These are phyloP conservation scores for Lepeophtheirus nordmannii DNA, from an alignment of 2,888 invertebrate species.

Conservation along the genomic window DNA sequence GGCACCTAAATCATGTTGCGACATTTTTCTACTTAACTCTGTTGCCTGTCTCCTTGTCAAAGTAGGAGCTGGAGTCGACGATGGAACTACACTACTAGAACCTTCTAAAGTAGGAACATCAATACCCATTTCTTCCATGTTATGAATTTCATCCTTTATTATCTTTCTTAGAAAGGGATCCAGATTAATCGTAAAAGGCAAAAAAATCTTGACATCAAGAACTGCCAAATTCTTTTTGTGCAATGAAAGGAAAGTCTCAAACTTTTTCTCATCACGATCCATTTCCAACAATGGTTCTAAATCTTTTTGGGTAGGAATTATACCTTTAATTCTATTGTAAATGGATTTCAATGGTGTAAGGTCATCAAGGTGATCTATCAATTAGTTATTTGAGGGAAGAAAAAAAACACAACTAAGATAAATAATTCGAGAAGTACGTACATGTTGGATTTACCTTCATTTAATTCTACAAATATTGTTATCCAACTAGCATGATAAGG, in stretches of 20 bases:
- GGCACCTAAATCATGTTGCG: slow-evolving; percentile 4
- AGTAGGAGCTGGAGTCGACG: not conserved
- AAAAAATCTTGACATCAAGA: slow-evolving; percentile 66
- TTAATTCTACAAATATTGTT: slow-evolving; percentile 77
- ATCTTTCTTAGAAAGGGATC: slow-evolving; percentile 95
- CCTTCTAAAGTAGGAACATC: not conserved
- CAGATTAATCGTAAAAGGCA: slow-evolving; percentile 93
- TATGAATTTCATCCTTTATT: slow-evolving; percentile 58
- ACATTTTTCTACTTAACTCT: slow-evolving; percentile 11
- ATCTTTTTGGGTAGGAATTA: slow-evolving; percentile 64
- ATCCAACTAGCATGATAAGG: slow-evolving; percentile 92
- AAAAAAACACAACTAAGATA: not conserved
- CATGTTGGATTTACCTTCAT: slow-evolving; percentile 50
- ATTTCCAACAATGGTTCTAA: slow-evolving; percentile 73
- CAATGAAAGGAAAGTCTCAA: slow-evolving; percentile 78
- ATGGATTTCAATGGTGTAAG: slow-evolving; percentile 67
- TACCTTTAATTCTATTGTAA: slow-evolving; percentile 57
- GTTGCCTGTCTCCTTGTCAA: slow-evolving; percentile 12
- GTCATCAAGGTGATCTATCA: slow-evolving; percentile 34
- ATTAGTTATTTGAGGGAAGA: too few species aligned
- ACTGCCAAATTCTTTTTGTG: slow-evolving; percentile 40
- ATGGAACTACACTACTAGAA: not conserved
- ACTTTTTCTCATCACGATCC: slow-evolving; percentile 83
- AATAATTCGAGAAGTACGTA: too few species aligned
- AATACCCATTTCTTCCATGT: slow-evolving; percentile 19